phyloP scores from a whole-genome alignment of 2,797 vertebrate species.

The Gymnoscopelus braueri region DNA sequence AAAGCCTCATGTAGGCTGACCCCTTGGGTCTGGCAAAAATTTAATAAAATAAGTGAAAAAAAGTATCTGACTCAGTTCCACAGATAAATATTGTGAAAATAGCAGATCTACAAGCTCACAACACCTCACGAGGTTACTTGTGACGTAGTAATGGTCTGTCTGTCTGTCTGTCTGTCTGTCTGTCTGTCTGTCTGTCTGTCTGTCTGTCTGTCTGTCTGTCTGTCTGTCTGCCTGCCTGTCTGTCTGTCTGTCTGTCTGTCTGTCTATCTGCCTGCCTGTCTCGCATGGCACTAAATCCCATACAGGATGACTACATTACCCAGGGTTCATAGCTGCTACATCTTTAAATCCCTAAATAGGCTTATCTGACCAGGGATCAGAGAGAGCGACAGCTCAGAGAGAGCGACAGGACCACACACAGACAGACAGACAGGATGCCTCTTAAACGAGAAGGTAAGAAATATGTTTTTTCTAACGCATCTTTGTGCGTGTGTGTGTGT shows the following conservation, averaged over 20 bases:
- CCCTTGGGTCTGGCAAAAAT: no score
- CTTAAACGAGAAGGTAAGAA: constrained; percentile 80
- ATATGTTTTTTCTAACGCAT: neutral
- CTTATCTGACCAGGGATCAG: constrained; percentile 68
- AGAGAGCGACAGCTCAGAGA: constrained; percentile 12
- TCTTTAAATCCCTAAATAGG: constrained; percentile 80
- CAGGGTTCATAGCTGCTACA: constrained; percentile 48
- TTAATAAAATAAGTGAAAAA: no score
- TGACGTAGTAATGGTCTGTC: neutral
- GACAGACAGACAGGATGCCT: constrained; percentile 63
- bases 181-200: neutral
- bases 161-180: neutral
- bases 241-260: no score
- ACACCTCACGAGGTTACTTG: no score
- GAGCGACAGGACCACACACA: neutral
- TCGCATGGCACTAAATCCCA: neutral
- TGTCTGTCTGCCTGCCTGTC: no score
- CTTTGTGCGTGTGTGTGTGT: constrained; percentile 7
- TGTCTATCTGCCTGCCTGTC: neutral
- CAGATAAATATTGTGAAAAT: neutral
- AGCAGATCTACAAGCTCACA: no score
- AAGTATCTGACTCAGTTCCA: no score
- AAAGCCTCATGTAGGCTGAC: no score
- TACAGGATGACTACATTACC: constrained; percentile 56
- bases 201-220: no score